A percentile compares a stretch with the other conserved stretches of the same genome.
These are phyloP conservation scores for Pachydiplax longipennis DNA, from an alignment of 2,888 invertebrate species.

Conservation along the genomic window DNA sequence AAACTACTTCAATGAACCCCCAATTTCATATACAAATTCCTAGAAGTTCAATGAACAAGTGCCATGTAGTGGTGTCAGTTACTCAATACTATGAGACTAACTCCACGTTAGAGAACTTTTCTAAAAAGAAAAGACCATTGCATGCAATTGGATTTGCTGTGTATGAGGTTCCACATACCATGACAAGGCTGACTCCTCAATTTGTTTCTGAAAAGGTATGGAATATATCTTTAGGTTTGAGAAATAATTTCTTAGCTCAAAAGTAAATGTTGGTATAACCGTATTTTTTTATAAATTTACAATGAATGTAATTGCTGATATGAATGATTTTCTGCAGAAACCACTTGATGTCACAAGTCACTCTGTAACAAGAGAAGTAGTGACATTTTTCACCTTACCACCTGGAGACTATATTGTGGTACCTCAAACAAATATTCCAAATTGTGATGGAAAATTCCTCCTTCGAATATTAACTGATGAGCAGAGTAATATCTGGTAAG, in stretches of 20 bases:
- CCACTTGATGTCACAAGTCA: slow-evolving; percentile 74
- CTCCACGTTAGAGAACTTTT: slow-evolving; percentile 56
- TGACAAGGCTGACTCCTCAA: slow-evolving; percentile 67
- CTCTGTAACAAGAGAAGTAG: slow-evolving; percentile 71
- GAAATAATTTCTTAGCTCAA: neutral
- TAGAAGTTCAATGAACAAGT: slow-evolving; percentile 69
- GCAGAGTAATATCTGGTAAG: slow-evolving; percentile 75
- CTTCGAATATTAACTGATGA: slow-evolving; percentile 76
- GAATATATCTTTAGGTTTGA: neutral
- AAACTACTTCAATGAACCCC: slow-evolving; percentile 73
- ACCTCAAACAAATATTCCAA: slow-evolving; percentile 73
- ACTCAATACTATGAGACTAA: slow-evolving; percentile 70
- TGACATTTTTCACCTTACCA: slow-evolving; percentile 76
- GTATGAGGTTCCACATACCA: slow-evolving; percentile 71
- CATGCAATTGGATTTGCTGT: slow-evolving; percentile 75
- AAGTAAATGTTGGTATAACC: neutral
- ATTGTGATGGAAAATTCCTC: slow-evolving; percentile 74
- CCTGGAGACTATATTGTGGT: slow-evolving; percentile 78
- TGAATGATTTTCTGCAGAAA: slow-evolving; percentile 60
- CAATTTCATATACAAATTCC: slow-evolving; percentile 76
- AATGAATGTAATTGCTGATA: neutral
- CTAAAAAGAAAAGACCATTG: slow-evolving; percentile 63
- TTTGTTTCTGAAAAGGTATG: slow-evolving; percentile 68
- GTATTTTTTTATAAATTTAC: neutral
- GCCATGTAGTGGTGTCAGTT: slow-evolving; percentile 76